These are phyloP conservation scores for Caenorhabditis latens DNA, from an alignment of 1,140 invertebrate species.

Conservation along the genomic window DNA sequence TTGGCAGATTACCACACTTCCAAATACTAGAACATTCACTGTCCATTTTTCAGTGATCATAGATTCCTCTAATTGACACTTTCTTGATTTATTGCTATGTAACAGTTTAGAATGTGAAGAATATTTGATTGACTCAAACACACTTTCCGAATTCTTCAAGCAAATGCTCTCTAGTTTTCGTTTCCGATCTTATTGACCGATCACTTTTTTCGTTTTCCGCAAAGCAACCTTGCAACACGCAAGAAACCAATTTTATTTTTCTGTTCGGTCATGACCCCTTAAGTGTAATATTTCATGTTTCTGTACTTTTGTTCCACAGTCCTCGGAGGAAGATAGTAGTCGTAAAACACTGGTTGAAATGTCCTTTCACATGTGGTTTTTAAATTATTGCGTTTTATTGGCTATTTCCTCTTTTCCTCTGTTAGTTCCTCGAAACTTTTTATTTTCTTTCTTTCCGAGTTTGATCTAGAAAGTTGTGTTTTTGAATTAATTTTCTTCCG, in stretches of 20 bases:
- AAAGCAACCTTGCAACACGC: no score
- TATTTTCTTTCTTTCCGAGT: not conserved
- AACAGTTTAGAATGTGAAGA: not conserved
- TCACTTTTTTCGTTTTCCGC: not conserved
- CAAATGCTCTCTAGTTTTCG: not conserved
- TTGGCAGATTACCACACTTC: constrained; percentile 2
- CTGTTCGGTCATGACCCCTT: not conserved
- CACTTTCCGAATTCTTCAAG: no score
- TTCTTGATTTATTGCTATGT: not conserved
- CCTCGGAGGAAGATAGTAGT: not conserved
- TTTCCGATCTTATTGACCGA: not conserved
- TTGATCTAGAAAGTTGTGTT: no score
- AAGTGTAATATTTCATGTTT: constrained; percentile 11
- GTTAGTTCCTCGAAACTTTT: not conserved
- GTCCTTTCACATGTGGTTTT: constrained; percentile 23
- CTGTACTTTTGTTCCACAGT: constrained; percentile 1
- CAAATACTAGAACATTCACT: not conserved
- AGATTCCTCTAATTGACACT: not conserved
- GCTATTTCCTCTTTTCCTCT: not conserved
- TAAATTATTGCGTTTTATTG: constrained; percentile 25
- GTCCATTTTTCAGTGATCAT: not conserved
- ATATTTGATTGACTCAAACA: not conserved
- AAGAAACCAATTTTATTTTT: not conserved
- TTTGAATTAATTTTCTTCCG: no score
- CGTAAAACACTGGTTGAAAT: constrained; percentile 12